Base-by-base conservation (phyloP, 2,113 vertebrate genomes). In the Uria lomvia region DNA sequence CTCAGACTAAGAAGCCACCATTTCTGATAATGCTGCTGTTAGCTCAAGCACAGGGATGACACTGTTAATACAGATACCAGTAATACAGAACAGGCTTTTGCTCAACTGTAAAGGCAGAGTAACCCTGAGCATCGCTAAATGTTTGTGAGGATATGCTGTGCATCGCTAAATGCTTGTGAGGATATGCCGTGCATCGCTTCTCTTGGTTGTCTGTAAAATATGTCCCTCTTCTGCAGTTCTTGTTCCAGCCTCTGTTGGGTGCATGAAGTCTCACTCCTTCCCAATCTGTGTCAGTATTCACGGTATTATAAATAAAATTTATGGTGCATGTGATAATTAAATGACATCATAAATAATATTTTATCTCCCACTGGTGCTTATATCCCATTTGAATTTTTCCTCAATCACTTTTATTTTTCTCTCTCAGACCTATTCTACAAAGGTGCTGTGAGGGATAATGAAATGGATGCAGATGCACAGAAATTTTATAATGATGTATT, bases 171-270 rank as follows among this genome's bases (percentile, higher is more conserved):
- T 18, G 1, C n/a, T 70, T 74, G 24, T 70, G 34, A 74, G 10
- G 20, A 30, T n/a, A 14, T 26, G 17, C 12, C 40, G 8, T 36
- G 10, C 11, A 4, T n/a, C 0, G 0, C 11, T 40, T 59, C 40
- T 78, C 58, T 85, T 78, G 52, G 34, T 38, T 92, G 42, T n/a
- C 73, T 86, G n/a, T 27, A 66, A 91, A 82, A 65, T 22, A 23
- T 13, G 15, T 62, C 47, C 47, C 26, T 91, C 67, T 22, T 42
- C 43, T 40, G n/a, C 72, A 76, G 14, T 21, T 76, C 63, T 59
- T 45, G 47, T 45, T 49, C 32, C 90, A 90, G 34, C 6, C 43
- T 74, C 77, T 71, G 36, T 36, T 16, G 18, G 47, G 20, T 42
- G 27, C 24, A 42, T 9, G 26, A 52, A 74, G 11, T 71, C 40